Percentiles rank a stretch among this genome's conserved stretches.
Evolutionary conservation across 1,140 invertebrate genomes (phyloP).

Genomic region (Brachystomella parvula): DNA sequence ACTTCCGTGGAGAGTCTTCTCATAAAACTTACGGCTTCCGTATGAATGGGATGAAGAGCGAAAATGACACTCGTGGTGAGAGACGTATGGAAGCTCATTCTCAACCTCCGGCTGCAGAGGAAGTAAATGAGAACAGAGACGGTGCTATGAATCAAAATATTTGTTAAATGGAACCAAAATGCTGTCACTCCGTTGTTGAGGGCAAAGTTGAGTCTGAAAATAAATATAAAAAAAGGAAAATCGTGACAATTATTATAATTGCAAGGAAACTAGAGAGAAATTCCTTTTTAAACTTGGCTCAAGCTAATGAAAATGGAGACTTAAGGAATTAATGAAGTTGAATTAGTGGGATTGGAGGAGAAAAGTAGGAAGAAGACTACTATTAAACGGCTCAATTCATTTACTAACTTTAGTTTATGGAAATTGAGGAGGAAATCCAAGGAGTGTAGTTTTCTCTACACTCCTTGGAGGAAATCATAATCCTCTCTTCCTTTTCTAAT

Average conservation of each 20-base stretch:
- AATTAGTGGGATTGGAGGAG: neutral
- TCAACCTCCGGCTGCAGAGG: conserved; percentile 56
- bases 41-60: conserved; percentile 81
- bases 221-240: conserved; percentile 16
- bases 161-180: conserved; percentile 64
- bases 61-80: conserved; percentile 65
- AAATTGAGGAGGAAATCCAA: neutral
- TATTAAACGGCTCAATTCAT: neutral
- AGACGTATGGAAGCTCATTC: conserved; percentile 56
- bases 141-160: conserved; percentile 50
- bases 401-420: neutral
- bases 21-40: conserved; percentile 64
- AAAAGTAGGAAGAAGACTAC: neutral
- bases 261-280: neutral
- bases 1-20: neutral
- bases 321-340: neutral
- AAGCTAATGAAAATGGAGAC: neutral
- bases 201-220: conserved; percentile 62
- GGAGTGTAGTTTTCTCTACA: no score
- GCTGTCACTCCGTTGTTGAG: conserved; percentile 56
- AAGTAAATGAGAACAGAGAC: conserved; percentile 62
- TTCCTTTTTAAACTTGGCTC: neutral
- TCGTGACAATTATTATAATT: neutral
- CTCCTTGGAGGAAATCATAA: no score
- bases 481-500: no score